Base-by-base conservation (phyloP, 2,888 invertebrate species). In the Agrotis ipsilon region DNA sequence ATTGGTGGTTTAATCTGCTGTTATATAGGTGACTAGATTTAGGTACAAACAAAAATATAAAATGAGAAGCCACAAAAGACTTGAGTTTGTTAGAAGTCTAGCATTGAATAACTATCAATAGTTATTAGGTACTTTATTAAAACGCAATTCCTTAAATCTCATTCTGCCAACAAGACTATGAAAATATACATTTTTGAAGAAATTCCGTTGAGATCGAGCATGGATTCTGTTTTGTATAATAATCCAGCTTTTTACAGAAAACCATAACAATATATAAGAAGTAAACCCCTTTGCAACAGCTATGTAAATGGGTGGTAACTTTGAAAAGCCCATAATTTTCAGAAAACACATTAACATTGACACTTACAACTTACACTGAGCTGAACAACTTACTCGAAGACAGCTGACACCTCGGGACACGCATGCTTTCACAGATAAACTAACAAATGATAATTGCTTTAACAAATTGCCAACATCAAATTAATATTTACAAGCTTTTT, bases 361-460 rank as follows among this genome's bases (percentile, higher is more conserved):
- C 69, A 73, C n/a, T 51, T 24, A 68, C 45, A 55, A 60, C 19
- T 62, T 57, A 61, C 46, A 45, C 45, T 39, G 45, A 45, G 4
- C 32, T 32, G 55, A 54, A 66, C 52, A 57, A 49, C 9, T 65
- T 27, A 61, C 39, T 16, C 48, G 49, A 19, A 57, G 66, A 54
- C 81, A 72, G 67, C 67, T 80, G 81, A 55, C 54, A 63, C 54
- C 46, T 39, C 52, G 19, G 18, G 43, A 63, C 32, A 62, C 43
- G 70, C 75, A 45, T 58, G 57, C 80, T 70, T 80, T 60, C 59
- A 66, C 62, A 62, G 62, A 63, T 70, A 80, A 60, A 59, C 55
- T 48, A 72, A 79, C 54, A 58, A 72, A 80, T 52, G 70, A 63
- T 75, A 32, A 71, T 61, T 76, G 54, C 58, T 48, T 62, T 55